A percentile compares a stretch with the other conserved stretches of the same genome.
Conservation (phyloP, 2,888 invertebrate species). For the Tipula lateralis region DNA sequence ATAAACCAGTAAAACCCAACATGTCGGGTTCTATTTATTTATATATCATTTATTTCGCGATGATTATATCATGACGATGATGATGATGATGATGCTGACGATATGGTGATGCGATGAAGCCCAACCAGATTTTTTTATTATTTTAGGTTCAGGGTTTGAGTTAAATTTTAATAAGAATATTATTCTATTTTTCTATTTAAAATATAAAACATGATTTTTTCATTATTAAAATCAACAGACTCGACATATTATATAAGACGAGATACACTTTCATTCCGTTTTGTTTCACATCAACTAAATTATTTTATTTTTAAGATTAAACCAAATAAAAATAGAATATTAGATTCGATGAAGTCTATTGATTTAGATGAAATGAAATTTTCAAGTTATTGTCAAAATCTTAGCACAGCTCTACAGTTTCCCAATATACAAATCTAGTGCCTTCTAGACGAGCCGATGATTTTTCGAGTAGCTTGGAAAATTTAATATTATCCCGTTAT, state of each 20-base stretch:
- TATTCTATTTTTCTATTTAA: not conserved
- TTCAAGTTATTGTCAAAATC: not conserved
- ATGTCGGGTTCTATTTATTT: not conserved
- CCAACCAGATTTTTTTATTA: not conserved
- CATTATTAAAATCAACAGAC: constrained; percentile 12
- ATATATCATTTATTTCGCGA: not conserved
- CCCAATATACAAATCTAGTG: not conserved
- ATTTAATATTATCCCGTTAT: not conserved
- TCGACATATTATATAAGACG: not conserved
- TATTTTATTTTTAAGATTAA: not conserved
- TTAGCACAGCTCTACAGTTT: not conserved
- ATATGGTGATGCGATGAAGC: not conserved
- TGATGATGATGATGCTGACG: not conserved
- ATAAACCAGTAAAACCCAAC: not conserved
- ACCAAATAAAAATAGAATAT: not conserved
- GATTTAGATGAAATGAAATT: not conserved
- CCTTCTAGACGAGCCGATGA: not conserved
- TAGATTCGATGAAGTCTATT: not conserved
- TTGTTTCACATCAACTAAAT: not conserved
- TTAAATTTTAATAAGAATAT: not conserved
- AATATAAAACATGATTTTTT: not conserved
- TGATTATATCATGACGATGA: too few relatives aligned
- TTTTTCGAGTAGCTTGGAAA: not conserved
- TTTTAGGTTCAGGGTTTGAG: not conserved
- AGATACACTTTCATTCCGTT: not conserved